Base-by-base conservation (phyloP, 2,888 invertebrate species). In the Apotomis capreana region DNA sequence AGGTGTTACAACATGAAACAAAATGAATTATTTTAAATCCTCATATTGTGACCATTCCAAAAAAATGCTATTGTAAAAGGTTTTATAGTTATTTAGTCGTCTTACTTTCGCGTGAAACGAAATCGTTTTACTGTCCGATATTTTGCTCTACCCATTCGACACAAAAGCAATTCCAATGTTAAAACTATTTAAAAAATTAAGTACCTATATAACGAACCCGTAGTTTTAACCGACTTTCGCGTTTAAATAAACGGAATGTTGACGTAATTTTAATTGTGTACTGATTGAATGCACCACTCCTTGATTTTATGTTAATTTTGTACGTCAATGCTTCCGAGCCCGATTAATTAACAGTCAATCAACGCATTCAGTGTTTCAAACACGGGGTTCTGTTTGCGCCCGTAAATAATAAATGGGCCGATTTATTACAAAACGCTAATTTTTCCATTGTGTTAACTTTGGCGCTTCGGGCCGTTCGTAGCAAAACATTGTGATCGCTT, bases 401-500 rank as follows among this genome's bases (percentile, higher is more conserved):
- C 49, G 80, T 74, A 81, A 81, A 83, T 86, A 84, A 83, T 86
- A 88, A 87, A 88, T 86, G 83, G 82, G 83, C 83, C 84, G 83
- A 87, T 87, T 87, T 86, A 89, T 89, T 86, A 77, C 76, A 79
- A 80, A 83, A 78, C 82, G 80, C 78, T 74, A 86, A 87, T 85
- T 88, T 88, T 88, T 84, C 85, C 88, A 87, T 87, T 87, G 87
- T 89, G 85, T 86, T 86, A 88, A 89, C 87, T 88, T 89, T 87
- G 87, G 85, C 57, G 70, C 71, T 87, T 80, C 77, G 77, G 78
- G 82, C 82, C 85, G 84, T 84, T 84, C 83, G 82, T 80, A 82
- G 87, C 88, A 88, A 89, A 90, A 90, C 89, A 88, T 87, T 87
- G 86, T 86, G 90, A 91, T 90, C 89, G 87, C 86, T 89, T 89